A percentile compares a stretch with the other conserved stretches of the same genome.
Evolutionary conservation across 1,140 invertebrate genomes (phyloP).

Genomic region (Aculops lycopersici): DNA sequence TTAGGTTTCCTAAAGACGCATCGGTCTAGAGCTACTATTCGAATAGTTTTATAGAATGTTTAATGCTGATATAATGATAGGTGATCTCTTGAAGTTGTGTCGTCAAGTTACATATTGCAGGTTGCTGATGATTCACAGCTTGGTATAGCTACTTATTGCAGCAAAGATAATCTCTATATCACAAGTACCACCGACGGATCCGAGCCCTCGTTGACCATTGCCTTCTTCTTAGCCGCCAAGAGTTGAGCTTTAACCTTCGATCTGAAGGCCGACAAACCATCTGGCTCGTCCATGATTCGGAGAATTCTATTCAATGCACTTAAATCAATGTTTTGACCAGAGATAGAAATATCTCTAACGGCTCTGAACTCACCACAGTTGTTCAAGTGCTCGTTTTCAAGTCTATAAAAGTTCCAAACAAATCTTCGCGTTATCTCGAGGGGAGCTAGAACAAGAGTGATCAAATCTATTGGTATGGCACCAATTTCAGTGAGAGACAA

Average conservation of each 20-base stretch:
- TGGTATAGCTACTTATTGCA: too few species aligned
- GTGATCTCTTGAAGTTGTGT: too few species aligned
- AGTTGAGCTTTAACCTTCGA: not conserved
- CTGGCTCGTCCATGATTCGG: conserved; percentile 75
- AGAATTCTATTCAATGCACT: conserved; percentile 61
- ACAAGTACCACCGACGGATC: conserved; percentile 1
- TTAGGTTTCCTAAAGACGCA: not conserved
- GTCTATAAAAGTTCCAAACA: conserved; percentile 95
- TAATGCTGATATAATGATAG: too few species aligned
- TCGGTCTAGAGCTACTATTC: too few species aligned
- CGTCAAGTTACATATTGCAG: too few species aligned
- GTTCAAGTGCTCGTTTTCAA: conserved; percentile 96
- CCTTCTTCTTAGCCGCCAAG: not conserved
- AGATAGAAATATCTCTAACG: conserved; percentile 85
- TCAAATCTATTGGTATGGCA: conserved; percentile 40
- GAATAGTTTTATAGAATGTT: too few species aligned
- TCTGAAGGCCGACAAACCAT: conserved; percentile 21
- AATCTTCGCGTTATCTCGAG: conserved; percentile 82
- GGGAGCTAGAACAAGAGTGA: conserved; percentile 53
- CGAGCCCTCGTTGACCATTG: not conserved
- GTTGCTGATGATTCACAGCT: too few species aligned
- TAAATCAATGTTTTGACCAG: conserved; percentile 45
- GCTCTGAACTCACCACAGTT: conserved; percentile 97
- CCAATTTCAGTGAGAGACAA: conserved; percentile 52
- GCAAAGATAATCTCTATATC: too few species aligned